Evolutionary conservation across 2,888 invertebrate species (phyloP).

Genomic region (Lepas anatifera): DNA sequence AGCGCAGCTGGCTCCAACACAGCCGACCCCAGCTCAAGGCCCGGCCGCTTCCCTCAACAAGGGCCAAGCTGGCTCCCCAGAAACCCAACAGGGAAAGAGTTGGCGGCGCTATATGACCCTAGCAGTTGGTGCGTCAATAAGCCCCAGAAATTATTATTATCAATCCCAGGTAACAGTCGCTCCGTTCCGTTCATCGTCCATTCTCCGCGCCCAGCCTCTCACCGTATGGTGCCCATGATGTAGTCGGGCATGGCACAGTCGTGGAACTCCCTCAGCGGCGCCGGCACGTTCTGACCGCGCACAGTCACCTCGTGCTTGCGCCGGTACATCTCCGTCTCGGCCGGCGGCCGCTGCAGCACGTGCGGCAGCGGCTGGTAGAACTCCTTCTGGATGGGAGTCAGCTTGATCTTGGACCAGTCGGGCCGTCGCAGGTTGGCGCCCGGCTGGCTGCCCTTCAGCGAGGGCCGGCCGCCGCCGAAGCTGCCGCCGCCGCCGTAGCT

Average conservation of each 20-base stretch:
- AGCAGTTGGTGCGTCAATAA: too few relatives aligned
- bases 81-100: too few relatives aligned
- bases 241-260: neutral
- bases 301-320: neutral
- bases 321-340: neutral
- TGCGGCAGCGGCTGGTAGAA: constrained; percentile 46
- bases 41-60: too few relatives aligned
- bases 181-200: too few relatives aligned
- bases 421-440: constrained; percentile 72
- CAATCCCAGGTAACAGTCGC: too few relatives aligned
- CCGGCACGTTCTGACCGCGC: neutral
- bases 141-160: too few relatives aligned
- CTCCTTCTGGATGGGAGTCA: constrained; percentile 79
- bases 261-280: neutral
- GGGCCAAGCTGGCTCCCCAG: too few relatives aligned
- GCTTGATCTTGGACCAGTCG: constrained; percentile 63
- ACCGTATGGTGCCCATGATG: neutral
- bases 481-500: constrained; percentile 21
- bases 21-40: too few relatives aligned
- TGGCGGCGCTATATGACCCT: too few relatives aligned
- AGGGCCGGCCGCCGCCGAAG: constrained; percentile 40
- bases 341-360: neutral
- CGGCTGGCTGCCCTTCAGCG: constrained; percentile 42
- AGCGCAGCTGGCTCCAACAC: too few relatives aligned
- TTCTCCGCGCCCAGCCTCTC: neutral